A percentile compares a stretch with the other conserved stretches of the same genome.
These are phyloP conservation scores for Lonchura striata DNA, from an alignment of 2,113 vertebrate species.

Conservation along the genomic window DNA sequence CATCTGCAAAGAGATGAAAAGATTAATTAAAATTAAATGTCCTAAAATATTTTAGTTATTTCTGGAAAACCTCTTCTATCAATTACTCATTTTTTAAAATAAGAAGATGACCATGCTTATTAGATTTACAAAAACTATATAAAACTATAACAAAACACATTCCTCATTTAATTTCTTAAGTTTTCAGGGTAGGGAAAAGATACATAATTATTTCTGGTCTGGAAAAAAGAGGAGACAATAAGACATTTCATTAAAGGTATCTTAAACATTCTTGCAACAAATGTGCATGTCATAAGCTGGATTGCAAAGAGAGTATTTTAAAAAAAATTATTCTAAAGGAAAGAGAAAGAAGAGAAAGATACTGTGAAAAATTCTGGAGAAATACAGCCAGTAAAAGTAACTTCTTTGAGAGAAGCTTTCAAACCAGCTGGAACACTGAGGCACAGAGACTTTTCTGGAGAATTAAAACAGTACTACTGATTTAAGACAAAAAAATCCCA, in stretches of 20 bases:
- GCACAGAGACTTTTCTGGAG: neutral
- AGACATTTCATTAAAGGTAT: neutral
- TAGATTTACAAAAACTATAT: neutral
- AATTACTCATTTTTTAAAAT: neutral
- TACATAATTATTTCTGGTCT: neutral
- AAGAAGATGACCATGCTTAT: neutral
- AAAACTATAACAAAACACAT: neutral
- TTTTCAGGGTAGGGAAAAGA: neutral
- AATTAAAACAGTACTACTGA: neutral
- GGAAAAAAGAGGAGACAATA: neutral
- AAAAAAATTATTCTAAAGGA: neutral
- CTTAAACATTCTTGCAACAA: neutral
- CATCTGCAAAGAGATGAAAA: conserved; percentile 76
- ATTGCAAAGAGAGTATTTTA: neutral
- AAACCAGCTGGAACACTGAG: neutral
- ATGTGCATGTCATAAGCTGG: neutral
- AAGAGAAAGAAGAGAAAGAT: neutral
- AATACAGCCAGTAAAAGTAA: neutral
- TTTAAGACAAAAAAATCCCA: neutral
- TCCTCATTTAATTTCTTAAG: neutral
- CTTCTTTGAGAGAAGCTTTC: neutral
- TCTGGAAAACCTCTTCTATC: neutral
- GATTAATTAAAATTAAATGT: neutral
- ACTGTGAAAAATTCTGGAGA: neutral
- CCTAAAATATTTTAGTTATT: neutral